Conservation (phyloP, 2,888 invertebrate species). For the Trissolcus japonicus region DNA sequence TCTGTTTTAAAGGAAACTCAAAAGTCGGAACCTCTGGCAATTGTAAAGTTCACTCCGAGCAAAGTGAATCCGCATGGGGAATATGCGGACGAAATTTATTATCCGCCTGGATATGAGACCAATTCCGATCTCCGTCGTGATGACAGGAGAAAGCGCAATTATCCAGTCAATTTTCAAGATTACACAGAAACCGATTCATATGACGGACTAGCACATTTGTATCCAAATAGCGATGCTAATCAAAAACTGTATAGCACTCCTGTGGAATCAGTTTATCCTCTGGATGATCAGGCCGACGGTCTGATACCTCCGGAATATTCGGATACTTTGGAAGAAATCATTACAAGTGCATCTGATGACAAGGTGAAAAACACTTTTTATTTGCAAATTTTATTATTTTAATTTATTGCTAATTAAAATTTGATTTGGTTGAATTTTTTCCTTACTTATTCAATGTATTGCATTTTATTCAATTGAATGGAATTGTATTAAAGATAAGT, state of each 20-base stretch:
- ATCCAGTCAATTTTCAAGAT: constrained; percentile 20
- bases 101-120: constrained; percentile 78
- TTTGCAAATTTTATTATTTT: neutral
- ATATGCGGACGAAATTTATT: constrained; percentile 89
- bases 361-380: neutral
- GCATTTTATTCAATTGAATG: neutral
- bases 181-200: constrained; percentile 9
- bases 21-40: constrained; percentile 73
- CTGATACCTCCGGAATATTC: constrained; percentile 9
- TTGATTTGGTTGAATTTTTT: neutral
- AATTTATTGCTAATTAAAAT: neutral
- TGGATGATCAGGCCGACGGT: constrained; percentile 7
- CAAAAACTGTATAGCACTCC: constrained; percentile 19
- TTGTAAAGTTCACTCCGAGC: constrained; percentile 87
- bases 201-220: constrained; percentile 21
- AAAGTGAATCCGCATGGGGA: constrained; percentile 80
- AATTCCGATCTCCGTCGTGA: constrained; percentile 28
- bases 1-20: constrained; percentile 10
- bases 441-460: neutral
- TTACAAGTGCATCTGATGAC: constrained; percentile 6
- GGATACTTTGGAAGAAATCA: constrained; percentile 13
- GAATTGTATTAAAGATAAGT: neutral
- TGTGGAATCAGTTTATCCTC: constrained; percentile 2
- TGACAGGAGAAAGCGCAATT: constrained; percentile 35
- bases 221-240: constrained; percentile 21